Evolutionary conservation across 2,113 vertebrate species (phyloP).

Genomic region (Suricata suricatta): DNA sequence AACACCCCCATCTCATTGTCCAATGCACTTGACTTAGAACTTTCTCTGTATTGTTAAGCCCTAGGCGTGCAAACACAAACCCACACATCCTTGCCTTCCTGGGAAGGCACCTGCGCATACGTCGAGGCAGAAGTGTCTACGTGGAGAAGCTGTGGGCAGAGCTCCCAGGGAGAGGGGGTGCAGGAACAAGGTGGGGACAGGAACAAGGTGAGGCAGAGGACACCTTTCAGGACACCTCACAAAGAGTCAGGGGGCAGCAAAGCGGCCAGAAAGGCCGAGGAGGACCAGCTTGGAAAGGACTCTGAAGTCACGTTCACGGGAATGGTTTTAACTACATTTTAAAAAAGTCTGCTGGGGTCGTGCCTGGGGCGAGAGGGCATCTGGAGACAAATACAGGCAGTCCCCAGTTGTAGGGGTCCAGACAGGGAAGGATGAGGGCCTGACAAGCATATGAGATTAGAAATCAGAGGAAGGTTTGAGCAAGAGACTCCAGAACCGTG

Average conservation of each 20-base stretch:
- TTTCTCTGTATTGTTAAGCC: background rate
- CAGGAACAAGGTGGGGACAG: background rate
- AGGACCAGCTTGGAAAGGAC: background rate
- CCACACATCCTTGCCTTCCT: background rate
- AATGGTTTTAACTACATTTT: background rate
- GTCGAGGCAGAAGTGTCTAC: too few species aligned
- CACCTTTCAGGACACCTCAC: background rate
- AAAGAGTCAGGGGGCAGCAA: background rate
- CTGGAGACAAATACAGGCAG: background rate
- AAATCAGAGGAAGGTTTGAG: background rate
- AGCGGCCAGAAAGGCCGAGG: background rate
- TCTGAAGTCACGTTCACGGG: background rate
- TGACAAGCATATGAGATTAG: background rate
- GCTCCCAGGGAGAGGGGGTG: rapidly evolving
- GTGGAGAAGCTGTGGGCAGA: background rate
- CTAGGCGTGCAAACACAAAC: background rate
- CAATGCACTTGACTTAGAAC: background rate
- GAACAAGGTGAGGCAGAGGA: background rate
- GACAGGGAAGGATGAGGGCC: background rate
- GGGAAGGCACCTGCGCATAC: background rate
- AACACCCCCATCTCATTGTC: background rate
- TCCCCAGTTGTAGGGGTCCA: background rate
- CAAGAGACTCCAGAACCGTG: background rate
- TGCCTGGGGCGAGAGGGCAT: background rate
- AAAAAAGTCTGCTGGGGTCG: background rate